Evolutionary conservation across 2,888 invertebrate species (phyloP).

Genomic region (Octodonta nipae): DNA sequence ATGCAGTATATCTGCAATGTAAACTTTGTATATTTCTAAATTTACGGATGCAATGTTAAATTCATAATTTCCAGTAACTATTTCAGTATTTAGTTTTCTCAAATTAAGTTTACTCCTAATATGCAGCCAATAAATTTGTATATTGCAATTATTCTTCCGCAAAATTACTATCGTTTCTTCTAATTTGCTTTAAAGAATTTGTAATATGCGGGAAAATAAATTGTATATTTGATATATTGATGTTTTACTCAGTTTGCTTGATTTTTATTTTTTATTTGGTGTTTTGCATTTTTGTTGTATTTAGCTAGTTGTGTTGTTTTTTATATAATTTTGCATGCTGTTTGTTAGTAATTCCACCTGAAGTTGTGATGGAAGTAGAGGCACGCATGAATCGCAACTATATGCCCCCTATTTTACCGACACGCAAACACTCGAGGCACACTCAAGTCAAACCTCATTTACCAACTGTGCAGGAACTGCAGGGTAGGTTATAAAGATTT

Average conservation of each 20-base stretch:
- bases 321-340: no score
- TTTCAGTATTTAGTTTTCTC: no score
- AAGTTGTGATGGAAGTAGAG: slow-evolving; percentile 79
- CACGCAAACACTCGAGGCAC: slow-evolving; percentile 47
- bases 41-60: no score
- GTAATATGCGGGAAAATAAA: no score
- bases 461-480: slow-evolving; percentile 63
- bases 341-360: slow-evolving; percentile 69
- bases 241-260: not conserved
- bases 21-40: no score
- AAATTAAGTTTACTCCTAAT: no score
- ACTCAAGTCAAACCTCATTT: slow-evolving; percentile 36
- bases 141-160: no score
- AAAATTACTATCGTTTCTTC: no score
- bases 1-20: no score
- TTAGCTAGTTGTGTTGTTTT: slow-evolving; percentile 12
- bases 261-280: slow-evolving; percentile 1
- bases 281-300: slow-evolving; percentile 10
- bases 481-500: slow-evolving; percentile 44
- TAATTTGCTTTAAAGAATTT: no score
- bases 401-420: slow-evolving; percentile 49
- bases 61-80: no score
- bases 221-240: slow-evolving; percentile 2
- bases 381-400: slow-evolving; percentile 69
- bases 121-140: no score